A percentile compares a stretch with the other conserved stretches of the same genome.
Conservation (phyloP, 2,113 vertebrate genomes). For the Dromas ardeola region DNA sequence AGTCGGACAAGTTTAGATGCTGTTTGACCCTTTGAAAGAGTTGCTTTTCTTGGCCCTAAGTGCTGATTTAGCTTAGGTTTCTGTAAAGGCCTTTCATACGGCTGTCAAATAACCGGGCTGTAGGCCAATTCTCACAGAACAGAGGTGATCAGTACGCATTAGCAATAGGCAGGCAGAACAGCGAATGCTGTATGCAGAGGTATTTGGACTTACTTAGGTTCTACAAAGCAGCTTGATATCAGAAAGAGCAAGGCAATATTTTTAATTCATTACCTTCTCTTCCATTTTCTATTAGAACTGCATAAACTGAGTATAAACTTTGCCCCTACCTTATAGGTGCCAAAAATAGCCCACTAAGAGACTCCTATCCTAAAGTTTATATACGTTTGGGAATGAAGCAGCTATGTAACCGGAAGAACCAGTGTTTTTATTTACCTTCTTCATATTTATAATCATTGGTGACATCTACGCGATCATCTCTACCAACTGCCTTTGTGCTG, state of each 20-base stretch:
- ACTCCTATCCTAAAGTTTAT: background rate
- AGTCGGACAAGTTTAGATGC: background rate
- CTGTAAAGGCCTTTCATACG: background rate
- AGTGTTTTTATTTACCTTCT: conserved; percentile 72
- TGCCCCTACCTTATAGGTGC: background rate
- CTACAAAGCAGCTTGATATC: background rate
- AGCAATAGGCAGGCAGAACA: background rate
- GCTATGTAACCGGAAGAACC: background rate
- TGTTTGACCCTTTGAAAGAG: background rate
- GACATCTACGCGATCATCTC: conserved; percentile 70
- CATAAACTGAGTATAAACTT: background rate
- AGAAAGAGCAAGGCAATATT: background rate
- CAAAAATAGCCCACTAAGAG: background rate
- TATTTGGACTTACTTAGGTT: background rate
- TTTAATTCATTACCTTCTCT: background rate
- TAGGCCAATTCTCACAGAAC: background rate
- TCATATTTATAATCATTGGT: conserved; percentile 76
- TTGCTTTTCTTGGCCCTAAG: background rate
- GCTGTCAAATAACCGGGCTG: background rate
- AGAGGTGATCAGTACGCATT: background rate
- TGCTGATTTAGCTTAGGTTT: background rate
- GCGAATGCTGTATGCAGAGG: background rate
- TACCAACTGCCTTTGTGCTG: conserved; percentile 82
- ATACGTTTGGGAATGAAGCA: background rate
- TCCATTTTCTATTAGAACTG: background rate